Evolutionary conservation across 1,140 invertebrate species (phyloP).

Genomic region (Copidosoma floridanum): DNA sequence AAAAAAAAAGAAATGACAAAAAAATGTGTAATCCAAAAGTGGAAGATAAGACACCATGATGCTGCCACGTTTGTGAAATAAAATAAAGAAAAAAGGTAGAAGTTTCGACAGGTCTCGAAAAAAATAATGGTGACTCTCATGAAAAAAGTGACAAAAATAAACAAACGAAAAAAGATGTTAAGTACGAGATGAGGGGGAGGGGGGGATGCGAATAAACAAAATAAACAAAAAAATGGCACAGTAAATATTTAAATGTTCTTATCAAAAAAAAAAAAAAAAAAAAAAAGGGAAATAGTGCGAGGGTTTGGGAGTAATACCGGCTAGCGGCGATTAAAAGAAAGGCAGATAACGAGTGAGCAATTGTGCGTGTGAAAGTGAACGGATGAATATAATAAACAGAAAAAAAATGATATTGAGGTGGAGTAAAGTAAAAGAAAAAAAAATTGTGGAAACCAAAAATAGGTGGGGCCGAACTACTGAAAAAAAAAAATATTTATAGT

Average conservation of each 20-base stretch:
- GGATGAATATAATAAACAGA: slow-evolving; percentile 3
- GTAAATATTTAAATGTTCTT: slow-evolving; percentile 57
- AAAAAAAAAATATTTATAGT: slow-evolving; percentile 58
- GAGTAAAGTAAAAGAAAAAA: slow-evolving; percentile 30
- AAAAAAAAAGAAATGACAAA: slow-evolving; percentile 42
- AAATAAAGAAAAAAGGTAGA: too few relatives aligned
- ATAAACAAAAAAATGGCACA: slow-evolving; percentile 26
- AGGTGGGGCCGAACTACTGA: slow-evolving; percentile 54
- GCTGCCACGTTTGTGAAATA: slow-evolving; percentile 49
- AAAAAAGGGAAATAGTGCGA: too few relatives aligned
- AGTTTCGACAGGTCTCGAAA: slow-evolving; percentile 52
- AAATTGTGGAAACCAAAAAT: slow-evolving; percentile 45
- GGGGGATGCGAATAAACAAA: too few relatives aligned
- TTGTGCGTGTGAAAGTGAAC: background rate
- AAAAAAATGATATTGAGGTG: slow-evolving; percentile 30
- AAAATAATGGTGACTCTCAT: slow-evolving; percentile 18
- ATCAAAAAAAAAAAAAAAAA: slow-evolving; percentile 56
- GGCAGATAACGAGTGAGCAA: slow-evolving; percentile 19
- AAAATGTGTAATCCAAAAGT: slow-evolving; percentile 34
- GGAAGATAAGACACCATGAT: slow-evolving; percentile 43
- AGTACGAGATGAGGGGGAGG: slow-evolving; percentile 9
- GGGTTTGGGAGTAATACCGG: slow-evolving; percentile 53
- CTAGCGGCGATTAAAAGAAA: slow-evolving; percentile 46
- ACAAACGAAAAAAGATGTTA: slow-evolving; percentile 30
- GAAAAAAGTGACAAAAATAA: slow-evolving; percentile 36